These are phyloP conservation scores for Caenorhabditis parvicauda DNA, from an alignment of 2,888 invertebrate genomes.

Conservation along the genomic window DNA sequence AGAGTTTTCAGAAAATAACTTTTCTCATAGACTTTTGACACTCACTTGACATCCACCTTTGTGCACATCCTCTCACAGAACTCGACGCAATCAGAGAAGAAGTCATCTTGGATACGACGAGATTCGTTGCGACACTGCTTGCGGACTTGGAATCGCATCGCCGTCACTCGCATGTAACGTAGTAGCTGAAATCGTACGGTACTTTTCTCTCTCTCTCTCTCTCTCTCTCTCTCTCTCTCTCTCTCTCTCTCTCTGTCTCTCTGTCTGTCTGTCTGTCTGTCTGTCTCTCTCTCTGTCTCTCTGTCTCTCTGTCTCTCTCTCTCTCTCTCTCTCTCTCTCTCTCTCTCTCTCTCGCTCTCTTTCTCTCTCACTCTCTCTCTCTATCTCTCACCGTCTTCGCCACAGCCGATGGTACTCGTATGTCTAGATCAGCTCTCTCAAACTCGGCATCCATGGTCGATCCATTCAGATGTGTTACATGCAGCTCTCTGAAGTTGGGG, in stretches of 20 bases:
- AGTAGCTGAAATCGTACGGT: slow-evolving; percentile 15
- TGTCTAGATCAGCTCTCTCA: slow-evolving; percentile 11
- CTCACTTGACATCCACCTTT: slow-evolving; percentile 18
- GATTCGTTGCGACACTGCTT: slow-evolving; percentile 24
- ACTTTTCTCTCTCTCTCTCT: neutral
- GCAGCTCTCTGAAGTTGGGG: slow-evolving; percentile 10
- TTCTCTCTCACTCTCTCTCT: neutral
- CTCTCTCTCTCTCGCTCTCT: neutral
- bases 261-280: no score
- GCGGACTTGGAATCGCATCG: slow-evolving; percentile 33
- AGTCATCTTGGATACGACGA: slow-evolving; percentile 20
- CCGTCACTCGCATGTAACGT: slow-evolving; percentile 27
- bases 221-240: neutral
- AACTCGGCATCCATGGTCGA: slow-evolving; percentile 30
- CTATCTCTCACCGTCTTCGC: slow-evolving; percentile 12
- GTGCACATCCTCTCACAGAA: slow-evolving; percentile 20
- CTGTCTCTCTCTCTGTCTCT: neutral
- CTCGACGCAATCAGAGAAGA: slow-evolving; percentile 24
- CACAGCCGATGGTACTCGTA: neutral
- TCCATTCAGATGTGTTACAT: slow-evolving; percentile 16
- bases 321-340: neutral
- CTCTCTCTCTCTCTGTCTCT: neutral
- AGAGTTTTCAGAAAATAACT: neutral
- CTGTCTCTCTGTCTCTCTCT: neutral
- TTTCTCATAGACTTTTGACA: neutral